A percentile compares a stretch with the other conserved stretches of the same genome.
phyloP scores from a whole-genome alignment of 2,113 vertebrate species.

The Lepus europaeus region DNA sequence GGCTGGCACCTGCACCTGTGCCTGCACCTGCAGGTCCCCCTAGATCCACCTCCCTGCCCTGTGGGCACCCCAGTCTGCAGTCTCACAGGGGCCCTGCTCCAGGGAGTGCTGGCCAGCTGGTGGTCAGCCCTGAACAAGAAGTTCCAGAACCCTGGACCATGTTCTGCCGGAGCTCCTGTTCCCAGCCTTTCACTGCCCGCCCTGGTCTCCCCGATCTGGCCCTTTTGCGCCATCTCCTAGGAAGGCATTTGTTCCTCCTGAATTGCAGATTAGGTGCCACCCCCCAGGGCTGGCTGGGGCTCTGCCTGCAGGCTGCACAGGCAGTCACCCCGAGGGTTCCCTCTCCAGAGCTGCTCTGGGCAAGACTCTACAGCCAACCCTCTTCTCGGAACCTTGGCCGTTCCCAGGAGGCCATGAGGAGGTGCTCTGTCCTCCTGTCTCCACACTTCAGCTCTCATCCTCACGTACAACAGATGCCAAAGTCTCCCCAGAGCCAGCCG shows the following conservation, averaged over 20 bases:
- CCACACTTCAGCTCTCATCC: background rate
- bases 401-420: accelerated
- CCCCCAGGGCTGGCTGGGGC: background rate
- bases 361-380: background rate
- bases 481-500: background rate
- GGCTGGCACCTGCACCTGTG: background rate
- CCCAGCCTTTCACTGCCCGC: background rate
- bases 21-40: background rate
- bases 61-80: background rate
- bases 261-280: too few relatives aligned
- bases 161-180: background rate
- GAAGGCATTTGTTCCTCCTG: background rate
- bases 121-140: background rate
- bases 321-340: accelerated
- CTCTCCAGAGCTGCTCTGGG: background rate
- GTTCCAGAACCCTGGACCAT: background rate
- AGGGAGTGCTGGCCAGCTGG: background rate
- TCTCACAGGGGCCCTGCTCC: background rate
- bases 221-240: background rate
- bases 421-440: accelerated
- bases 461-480: background rate
- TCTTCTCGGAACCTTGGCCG: background rate
- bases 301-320: background rate
- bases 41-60: background rate
- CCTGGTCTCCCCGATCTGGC: too few relatives aligned